Conservation (phyloP, 1,140 invertebrate genomes). For the Euura lappo region DNA sequence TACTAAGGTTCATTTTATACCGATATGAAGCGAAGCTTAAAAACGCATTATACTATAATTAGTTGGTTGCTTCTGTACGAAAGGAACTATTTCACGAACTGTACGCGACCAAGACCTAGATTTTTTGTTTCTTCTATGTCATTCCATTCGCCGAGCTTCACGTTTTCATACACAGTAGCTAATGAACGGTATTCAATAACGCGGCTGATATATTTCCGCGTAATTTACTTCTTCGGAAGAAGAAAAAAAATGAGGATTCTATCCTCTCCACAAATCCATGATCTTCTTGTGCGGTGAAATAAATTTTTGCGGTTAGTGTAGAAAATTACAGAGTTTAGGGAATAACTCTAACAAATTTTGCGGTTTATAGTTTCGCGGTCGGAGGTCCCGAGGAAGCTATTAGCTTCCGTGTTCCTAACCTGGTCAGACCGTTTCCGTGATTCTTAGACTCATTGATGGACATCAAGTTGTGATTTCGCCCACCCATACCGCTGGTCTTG, state of each 20-base stretch:
- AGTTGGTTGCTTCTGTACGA: not conserved
- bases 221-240: no score
- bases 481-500: no score
- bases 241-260: no score
- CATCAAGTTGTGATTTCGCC: no score
- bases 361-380: not conserved
- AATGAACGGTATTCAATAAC: not conserved
- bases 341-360: no score
- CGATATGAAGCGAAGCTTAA: not conserved
- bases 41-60: not conserved
- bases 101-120: not conserved
- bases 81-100: not conserved
- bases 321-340: no score
- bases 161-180: not conserved
- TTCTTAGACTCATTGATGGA: not conserved
- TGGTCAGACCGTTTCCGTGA: slow-evolving; percentile 4
- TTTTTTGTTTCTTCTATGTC: not conserved
- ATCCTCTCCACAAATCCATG: not conserved
- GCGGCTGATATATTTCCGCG: not conserved
- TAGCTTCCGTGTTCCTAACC: not conserved
- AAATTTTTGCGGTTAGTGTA: not conserved
- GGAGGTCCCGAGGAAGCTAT: not conserved
- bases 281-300: not conserved
- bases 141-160: not conserved
- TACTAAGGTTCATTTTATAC: no score